Conservation (phyloP, 2,797 vertebrate genomes). For the Enteromius trimaculatus region DNA sequence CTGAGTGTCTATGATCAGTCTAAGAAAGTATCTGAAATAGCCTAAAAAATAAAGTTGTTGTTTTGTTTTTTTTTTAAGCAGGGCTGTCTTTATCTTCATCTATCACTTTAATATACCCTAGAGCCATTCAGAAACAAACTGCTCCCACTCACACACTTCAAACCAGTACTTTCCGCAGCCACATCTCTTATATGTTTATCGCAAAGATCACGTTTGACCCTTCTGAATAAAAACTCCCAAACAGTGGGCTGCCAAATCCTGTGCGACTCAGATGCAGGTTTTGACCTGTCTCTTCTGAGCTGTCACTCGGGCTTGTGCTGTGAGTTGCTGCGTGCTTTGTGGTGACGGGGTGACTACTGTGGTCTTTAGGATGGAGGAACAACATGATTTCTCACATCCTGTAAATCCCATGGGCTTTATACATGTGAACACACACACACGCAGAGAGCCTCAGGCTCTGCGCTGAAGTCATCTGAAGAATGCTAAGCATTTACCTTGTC, state of each 20-base stretch:
- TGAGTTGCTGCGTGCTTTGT: slow-evolving; percentile 45
- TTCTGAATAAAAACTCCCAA: slow-evolving; percentile 13
- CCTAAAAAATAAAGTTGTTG: neutral
- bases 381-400: slow-evolving; percentile 38
- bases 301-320: slow-evolving; percentile 36
- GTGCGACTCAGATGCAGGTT: slow-evolving; percentile 44
- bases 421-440: slow-evolving; percentile 36
- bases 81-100: neutral
- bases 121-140: neutral
- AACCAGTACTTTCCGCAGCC: slow-evolving; percentile 41
- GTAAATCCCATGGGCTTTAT: slow-evolving; percentile 51
- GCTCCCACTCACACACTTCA: slow-evolving; percentile 6
- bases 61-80: neutral
- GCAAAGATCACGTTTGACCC: slow-evolving; percentile 31
- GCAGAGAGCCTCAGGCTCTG: slow-evolving; percentile 56
- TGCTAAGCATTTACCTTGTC: slow-evolving; percentile 79
- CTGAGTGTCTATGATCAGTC: neutral
- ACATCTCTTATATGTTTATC: slow-evolving; percentile 19
- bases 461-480: slow-evolving; percentile 71
- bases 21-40: too few species aligned
- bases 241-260: slow-evolving; percentile 20
- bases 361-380: slow-evolving; percentile 41
- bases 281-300: slow-evolving; percentile 50
- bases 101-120: neutral
- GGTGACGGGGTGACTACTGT: slow-evolving; percentile 54